These are phyloP conservation scores for Halictus rubicundus DNA, from an alignment of 1,140 invertebrate species.

Conservation along the genomic window DNA sequence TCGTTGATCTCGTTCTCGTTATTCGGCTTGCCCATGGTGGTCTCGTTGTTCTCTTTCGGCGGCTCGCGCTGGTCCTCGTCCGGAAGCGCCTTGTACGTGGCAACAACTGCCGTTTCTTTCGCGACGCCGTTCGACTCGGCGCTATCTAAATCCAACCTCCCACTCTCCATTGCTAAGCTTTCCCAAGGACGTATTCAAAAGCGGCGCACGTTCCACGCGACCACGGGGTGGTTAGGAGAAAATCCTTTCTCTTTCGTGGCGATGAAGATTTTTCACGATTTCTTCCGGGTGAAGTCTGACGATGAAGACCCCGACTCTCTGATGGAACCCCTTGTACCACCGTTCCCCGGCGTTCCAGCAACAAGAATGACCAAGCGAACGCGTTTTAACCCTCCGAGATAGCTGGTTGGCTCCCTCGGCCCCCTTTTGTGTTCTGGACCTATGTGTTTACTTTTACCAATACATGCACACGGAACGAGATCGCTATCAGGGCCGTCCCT, in stretches of 20 bases:
- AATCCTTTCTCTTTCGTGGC: neutral
- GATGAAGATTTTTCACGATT: too few species aligned
- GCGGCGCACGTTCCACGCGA: neutral
- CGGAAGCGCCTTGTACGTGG: constrained; percentile 80
- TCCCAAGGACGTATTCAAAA: constrained; percentile 10
- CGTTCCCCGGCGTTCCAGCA: neutral
- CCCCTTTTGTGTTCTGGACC: constrained; percentile 24
- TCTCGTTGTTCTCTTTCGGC: neutral
- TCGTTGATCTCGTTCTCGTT: constrained; percentile 77
- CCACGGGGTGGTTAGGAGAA: neutral
- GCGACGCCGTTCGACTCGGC: constrained; percentile 58
- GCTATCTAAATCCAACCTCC: constrained; percentile 57
- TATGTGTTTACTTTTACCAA: constrained; percentile 35
- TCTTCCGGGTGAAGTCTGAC: too few species aligned
- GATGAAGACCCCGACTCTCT: too few species aligned
- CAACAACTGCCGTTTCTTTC: constrained; percentile 57
- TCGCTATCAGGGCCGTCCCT: constrained; percentile 20
- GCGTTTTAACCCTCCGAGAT: constrained; percentile 19
- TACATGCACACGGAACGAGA: neutral
- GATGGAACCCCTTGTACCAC: neutral
- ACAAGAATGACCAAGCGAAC: neutral
- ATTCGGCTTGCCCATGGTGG: constrained; percentile 75
- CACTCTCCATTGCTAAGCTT: constrained; percentile 60
- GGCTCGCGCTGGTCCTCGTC: constrained; percentile 73
- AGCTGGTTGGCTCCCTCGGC: constrained; percentile 19